These are phyloP conservation scores for Esox lucius DNA, from an alignment of 2,797 vertebrate genomes.

Conservation along the genomic window DNA sequence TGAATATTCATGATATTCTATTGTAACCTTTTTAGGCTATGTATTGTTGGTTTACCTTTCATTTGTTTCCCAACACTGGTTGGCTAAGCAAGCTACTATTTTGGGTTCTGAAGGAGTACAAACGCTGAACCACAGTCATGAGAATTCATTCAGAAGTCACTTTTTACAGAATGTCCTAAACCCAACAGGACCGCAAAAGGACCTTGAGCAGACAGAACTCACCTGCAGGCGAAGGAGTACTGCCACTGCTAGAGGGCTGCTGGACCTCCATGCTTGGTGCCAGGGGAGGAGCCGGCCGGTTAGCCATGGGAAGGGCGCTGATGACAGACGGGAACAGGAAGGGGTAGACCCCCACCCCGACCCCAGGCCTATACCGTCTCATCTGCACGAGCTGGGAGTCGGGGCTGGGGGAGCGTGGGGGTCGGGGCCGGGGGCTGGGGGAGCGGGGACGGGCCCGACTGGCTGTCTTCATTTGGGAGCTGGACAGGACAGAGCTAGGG, in stretches of 20 bases:
- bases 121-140: too few relatives aligned
- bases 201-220: conserved; percentile 61
- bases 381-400: conserved; percentile 87
- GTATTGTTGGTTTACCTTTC: too few relatives aligned
- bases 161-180: not conserved
- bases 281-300: conserved; percentile 52
- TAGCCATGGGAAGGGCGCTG: conserved; percentile 82
- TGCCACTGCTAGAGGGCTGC: conserved; percentile 83
- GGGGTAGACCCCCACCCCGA: conserved; percentile 80
- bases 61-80: too few relatives aligned
- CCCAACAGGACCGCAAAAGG: not conserved
- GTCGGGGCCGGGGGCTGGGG: not conserved
- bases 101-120: too few relatives aligned
- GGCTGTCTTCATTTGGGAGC: conserved; percentile 83
- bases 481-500: conserved; percentile 23
- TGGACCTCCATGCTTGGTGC: conserved; percentile 79
- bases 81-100: too few relatives aligned
- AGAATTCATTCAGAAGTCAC: too few relatives aligned
- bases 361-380: conserved; percentile 85
- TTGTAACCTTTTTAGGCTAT: too few relatives aligned
- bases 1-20: too few relatives aligned
- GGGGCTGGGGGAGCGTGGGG: not conserved
- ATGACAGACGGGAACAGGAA: conserved; percentile 91
- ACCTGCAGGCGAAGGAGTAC: conserved; percentile 89
- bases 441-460: conserved; percentile 80